Conservation (phyloP, 2,113 vertebrate species). For the Bubo scandiacus region DNA sequence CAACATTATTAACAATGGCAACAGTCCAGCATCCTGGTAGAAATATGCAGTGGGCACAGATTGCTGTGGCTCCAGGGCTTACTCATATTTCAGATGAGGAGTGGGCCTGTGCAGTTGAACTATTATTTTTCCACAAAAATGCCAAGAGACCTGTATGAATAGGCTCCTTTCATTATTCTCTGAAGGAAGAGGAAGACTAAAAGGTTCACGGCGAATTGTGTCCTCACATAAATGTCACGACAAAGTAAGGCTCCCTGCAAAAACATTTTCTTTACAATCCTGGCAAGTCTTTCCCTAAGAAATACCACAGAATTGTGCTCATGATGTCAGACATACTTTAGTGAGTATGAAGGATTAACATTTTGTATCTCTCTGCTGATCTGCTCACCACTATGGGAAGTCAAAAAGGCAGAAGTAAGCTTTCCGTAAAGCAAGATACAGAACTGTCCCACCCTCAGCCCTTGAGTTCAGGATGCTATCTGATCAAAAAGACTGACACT, state of each 20-base stretch:
- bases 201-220: constrained; percentile 38
- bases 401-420: neutral
- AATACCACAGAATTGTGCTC: neutral
- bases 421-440: neutral
- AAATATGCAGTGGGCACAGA: constrained; percentile 54
- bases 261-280: constrained; percentile 60
- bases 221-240: constrained; percentile 47
- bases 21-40: neutral
- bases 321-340: constrained; percentile 31
- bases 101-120: constrained; percentile 38
- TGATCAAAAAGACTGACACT: neutral
- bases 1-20: constrained; percentile 34
- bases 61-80: neutral
- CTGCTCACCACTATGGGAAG: neutral
- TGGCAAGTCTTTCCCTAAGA: constrained; percentile 7
- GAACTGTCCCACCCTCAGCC: neutral
- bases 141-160: constrained; percentile 44
- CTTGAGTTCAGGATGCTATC: neutral
- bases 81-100: constrained; percentile 57
- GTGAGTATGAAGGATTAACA: neutral
- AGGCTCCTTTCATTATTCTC: constrained; percentile 51
- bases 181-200: constrained; percentile 47
- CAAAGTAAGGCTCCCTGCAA: constrained; percentile 37
- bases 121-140: constrained; percentile 57
- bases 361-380: neutral